Percentiles rank a stretch among this genome's conserved stretches.
Conservation (phyloP, 2,888 invertebrate genomes). For the Oligia latruncula region DNA sequence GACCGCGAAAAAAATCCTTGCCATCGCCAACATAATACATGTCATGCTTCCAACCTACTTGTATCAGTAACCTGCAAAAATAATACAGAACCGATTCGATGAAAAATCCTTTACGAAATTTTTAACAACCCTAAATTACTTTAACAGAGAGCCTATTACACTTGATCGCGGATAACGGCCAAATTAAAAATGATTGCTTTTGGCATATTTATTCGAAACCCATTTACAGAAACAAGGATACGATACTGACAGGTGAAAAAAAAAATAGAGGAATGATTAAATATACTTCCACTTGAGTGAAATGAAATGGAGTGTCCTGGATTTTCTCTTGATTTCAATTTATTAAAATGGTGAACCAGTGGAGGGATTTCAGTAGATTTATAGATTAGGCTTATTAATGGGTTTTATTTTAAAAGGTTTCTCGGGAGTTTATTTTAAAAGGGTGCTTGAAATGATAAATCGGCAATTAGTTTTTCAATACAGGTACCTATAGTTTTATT, state of each 20-base stretch:
- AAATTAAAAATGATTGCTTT: conserved; percentile 61
- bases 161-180: conserved; percentile 45
- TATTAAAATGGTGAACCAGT: conserved; percentile 30
- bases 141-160: conserved; percentile 46
- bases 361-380: conserved; percentile 22
- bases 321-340: conserved; percentile 41
- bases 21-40: not conserved
- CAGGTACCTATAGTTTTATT: not conserved
- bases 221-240: conserved; percentile 30
- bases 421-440: not conserved
- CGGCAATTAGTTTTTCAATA: not conserved
- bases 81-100: not conserved
- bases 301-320: conserved; percentile 10
- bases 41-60: not conserved
- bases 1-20: not conserved
- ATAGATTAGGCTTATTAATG: conserved; percentile 27
- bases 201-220: conserved; percentile 55
- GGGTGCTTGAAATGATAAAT: not conserved
- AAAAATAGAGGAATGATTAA: conserved; percentile 23
- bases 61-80: not conserved
- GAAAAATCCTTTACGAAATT: not conserved
- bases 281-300: conserved; percentile 16
- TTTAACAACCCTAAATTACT: conserved; percentile 51
- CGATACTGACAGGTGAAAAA: conserved; percentile 48
- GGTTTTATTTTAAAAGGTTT: conserved; percentile 12